Evolutionary conservation across 2,888 invertebrate species (phyloP).

Genomic region (Linyphia triangularis): DNA sequence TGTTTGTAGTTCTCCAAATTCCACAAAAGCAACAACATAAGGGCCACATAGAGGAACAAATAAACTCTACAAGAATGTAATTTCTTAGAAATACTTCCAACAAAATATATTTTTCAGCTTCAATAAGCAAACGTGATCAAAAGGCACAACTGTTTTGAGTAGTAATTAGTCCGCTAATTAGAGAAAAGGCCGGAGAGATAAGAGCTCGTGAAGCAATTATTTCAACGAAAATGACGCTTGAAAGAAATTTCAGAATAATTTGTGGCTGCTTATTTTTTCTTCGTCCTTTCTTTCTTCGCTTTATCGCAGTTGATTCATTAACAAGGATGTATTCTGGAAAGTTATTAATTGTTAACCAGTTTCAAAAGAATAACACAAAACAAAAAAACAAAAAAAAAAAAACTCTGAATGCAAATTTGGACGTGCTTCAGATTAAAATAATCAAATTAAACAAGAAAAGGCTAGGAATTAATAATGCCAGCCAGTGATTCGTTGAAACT

Average conservation of each 20-base stretch:
- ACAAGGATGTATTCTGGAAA: too few species aligned
- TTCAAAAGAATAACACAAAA: not conserved
- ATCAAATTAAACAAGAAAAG: not conserved
- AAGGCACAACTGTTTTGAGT: slow-evolving; percentile 37
- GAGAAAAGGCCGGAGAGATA: slow-evolving; percentile 25
- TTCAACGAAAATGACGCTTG: slow-evolving; percentile 4
- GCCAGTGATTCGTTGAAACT: not conserved
- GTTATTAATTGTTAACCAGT: not conserved
- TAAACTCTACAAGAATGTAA: too few species aligned
- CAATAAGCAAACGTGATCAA: slow-evolving; percentile 46
- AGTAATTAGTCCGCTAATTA: slow-evolving; percentile 46
- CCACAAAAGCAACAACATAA: too few species aligned
- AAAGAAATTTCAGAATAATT: slow-evolving; percentile 1
- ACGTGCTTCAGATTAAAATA: not conserved
- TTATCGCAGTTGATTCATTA: not conserved
- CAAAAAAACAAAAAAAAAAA: not conserved
- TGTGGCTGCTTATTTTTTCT: slow-evolving; percentile 18
- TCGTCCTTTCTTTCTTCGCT: not conserved
- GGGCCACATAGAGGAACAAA: too few species aligned
- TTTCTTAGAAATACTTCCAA: slow-evolving; percentile 33
- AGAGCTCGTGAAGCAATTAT: slow-evolving; percentile 31
- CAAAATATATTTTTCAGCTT: not conserved
- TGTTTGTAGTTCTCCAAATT: too few species aligned
- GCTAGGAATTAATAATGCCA: not conserved
- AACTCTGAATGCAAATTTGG: not conserved